These are phyloP conservation scores for Tenthredo distinguenda DNA, from an alignment of 2,888 invertebrate genomes.

Conservation along the genomic window DNA sequence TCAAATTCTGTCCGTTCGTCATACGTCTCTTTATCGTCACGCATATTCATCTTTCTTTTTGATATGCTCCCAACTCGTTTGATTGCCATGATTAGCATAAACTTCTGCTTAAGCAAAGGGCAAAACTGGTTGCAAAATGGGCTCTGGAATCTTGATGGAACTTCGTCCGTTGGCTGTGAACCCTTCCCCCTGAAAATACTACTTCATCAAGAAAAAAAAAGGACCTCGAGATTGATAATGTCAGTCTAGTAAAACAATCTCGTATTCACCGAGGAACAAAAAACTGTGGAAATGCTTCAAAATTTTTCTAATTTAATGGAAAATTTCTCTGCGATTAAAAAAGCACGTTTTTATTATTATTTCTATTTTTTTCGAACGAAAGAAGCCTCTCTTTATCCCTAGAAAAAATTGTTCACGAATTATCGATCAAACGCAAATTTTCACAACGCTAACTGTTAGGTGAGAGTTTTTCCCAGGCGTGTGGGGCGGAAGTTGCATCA, in stretches of 20 bases:
- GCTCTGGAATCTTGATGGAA: not conserved
- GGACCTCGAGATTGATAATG: not conserved
- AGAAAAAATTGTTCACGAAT: not conserved
- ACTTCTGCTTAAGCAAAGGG: not conserved
- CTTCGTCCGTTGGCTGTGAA: not conserved
- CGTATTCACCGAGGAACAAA: too few relatives aligned
- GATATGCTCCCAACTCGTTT: not conserved
- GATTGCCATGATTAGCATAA: slow-evolving; percentile 6
- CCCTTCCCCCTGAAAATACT: too few relatives aligned
- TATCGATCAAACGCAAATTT: slow-evolving; percentile 28
- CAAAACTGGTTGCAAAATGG: not conserved
- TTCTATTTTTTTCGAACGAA: too few relatives aligned
- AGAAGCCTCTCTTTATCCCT: too few relatives aligned
- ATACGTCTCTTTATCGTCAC: not conserved
- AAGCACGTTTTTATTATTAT: too few relatives aligned
- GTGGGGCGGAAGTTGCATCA: slow-evolving; percentile 65
- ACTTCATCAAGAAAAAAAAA: not conserved
- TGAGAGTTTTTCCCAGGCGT: slow-evolving; percentile 65
- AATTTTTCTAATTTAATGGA: not conserved
- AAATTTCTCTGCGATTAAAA: not conserved
- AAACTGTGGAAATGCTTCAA: too few relatives aligned
- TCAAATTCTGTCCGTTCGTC: not conserved
- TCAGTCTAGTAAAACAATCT: too few relatives aligned
- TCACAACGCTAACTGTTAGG: slow-evolving; percentile 52
- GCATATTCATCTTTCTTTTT: not conserved